A percentile compares a stretch with the other conserved stretches of the same genome.
Conservation (phyloP, 2,888 invertebrate genomes). For the Molorchus minor region DNA sequence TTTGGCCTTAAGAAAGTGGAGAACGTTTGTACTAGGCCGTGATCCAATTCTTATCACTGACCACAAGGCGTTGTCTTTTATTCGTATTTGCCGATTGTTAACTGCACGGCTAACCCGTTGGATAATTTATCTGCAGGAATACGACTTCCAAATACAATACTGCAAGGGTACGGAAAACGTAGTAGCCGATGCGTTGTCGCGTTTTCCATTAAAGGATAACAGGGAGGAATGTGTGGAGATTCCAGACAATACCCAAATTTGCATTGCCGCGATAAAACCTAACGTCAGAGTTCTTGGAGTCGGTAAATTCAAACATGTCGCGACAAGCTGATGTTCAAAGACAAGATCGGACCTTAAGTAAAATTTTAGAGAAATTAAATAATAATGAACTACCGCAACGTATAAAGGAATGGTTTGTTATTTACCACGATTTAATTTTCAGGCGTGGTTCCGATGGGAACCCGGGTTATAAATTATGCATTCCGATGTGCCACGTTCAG, state of each 20-base stretch:
- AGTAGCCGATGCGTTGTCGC: slow-evolving; percentile 5
- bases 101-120: slow-evolving; percentile 5
- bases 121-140: slow-evolving; percentile 13
- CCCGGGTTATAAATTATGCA: slow-evolving; percentile 15
- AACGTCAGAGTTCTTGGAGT: background rate
- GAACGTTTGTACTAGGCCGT: background rate
- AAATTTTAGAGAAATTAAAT: background rate
- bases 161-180: slow-evolving; percentile 15
- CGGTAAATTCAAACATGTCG: background rate
- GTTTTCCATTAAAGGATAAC: background rate
- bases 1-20: background rate
- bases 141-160: slow-evolving; percentile 6
- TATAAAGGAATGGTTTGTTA: slow-evolving; percentile 1
- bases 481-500: slow-evolving; percentile 1
- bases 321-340: background rate
- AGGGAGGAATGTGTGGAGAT: background rate
- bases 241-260: background rate
- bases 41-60: background rate
- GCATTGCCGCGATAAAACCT: background rate
- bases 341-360: background rate
- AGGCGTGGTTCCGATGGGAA: background rate
- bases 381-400: no score
- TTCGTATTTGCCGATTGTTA: background rate
- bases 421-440: slow-evolving; percentile 6
- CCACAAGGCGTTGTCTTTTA: slow-evolving; percentile 13